Percentiles rank a stretch among this genome's conserved stretches.
Conservation (phyloP, 2,888 invertebrate genomes). For the Coenonympha glycerion region DNA sequence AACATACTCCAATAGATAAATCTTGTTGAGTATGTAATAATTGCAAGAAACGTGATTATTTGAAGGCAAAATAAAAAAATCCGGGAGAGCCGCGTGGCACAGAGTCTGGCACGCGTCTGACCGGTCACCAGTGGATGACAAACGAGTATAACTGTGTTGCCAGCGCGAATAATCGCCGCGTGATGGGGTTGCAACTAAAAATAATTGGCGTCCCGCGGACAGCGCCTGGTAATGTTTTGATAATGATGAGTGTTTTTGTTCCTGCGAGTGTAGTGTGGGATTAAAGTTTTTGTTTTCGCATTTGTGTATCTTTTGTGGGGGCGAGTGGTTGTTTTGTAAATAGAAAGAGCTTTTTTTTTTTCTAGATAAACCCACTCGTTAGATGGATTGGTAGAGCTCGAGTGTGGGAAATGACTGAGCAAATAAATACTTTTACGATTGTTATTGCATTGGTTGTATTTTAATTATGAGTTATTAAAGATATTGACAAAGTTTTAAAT, state of each 20-base stretch:
- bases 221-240: constrained; percentile 66
- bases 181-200: constrained; percentile 66
- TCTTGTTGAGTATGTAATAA: constrained; percentile 19
- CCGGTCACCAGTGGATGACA: constrained; percentile 44
- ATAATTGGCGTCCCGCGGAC: constrained; percentile 74
- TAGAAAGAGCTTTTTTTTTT: constrained; percentile 29
- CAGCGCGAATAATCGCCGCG: constrained; percentile 51
- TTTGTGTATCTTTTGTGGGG: constrained; percentile 49
- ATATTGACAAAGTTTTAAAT: too few species aligned
- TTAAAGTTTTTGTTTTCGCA: constrained; percentile 62
- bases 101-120: constrained; percentile 47
- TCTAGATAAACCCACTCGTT: constrained; percentile 15
- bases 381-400: neutral
- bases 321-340: constrained; percentile 42
- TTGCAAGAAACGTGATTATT: constrained; percentile 29
- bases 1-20: constrained; percentile 23
- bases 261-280: constrained; percentile 34
- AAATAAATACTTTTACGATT: neutral
- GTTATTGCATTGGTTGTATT: neutral
- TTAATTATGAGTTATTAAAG: neutral
- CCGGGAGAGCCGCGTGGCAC: constrained; percentile 33
- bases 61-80: constrained; percentile 26
- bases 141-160: constrained; percentile 61
- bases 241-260: constrained; percentile 67
- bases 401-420: constrained; percentile 3